Conservation (phyloP, 2,113 vertebrate genomes). For the Pterocles gutturalis region DNA sequence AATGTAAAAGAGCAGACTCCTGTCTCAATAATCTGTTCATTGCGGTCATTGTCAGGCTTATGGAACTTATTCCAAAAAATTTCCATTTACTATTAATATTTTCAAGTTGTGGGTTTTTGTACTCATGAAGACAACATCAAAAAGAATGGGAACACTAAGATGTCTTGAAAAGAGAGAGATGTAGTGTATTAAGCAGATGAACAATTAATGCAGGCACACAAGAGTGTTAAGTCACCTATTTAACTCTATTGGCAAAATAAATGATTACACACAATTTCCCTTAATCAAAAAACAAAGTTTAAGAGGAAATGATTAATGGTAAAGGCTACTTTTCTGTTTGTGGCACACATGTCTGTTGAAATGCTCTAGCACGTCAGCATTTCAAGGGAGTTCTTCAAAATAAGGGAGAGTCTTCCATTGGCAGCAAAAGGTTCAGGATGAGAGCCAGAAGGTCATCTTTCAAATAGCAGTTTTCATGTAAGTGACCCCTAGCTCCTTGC, state of each 20-base stretch:
- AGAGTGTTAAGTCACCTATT: conserved; percentile 31
- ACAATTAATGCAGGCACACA: neutral
- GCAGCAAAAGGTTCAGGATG: neutral
- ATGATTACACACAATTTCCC: neutral
- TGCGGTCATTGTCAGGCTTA: conserved; percentile 66
- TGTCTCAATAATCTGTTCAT: conserved; percentile 57
- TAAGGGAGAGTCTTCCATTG: neutral
- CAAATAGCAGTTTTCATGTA: neutral
- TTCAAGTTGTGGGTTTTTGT: conserved; percentile 75
- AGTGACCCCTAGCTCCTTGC: neutral
- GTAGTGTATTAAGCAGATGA: conserved; percentile 29
- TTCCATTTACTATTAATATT: conserved; percentile 70
- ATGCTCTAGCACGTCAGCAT: neutral
- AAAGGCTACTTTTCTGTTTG: neutral
- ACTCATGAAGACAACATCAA: conserved; percentile 25
- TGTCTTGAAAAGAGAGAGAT: conserved; percentile 64
- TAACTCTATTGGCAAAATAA: conserved; percentile 11
- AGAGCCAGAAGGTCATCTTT: neutral
- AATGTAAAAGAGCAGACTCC: conserved; percentile 12
- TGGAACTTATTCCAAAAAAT: conserved; percentile 68
- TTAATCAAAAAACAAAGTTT: neutral
- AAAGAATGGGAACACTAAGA: conserved; percentile 53
- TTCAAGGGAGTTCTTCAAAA: neutral
- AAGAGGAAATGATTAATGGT: neutral
- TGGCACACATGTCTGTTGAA: neutral